Evolutionary conservation across 2,888 invertebrate species (phyloP).

Genomic region (Dryococelus australis): DNA sequence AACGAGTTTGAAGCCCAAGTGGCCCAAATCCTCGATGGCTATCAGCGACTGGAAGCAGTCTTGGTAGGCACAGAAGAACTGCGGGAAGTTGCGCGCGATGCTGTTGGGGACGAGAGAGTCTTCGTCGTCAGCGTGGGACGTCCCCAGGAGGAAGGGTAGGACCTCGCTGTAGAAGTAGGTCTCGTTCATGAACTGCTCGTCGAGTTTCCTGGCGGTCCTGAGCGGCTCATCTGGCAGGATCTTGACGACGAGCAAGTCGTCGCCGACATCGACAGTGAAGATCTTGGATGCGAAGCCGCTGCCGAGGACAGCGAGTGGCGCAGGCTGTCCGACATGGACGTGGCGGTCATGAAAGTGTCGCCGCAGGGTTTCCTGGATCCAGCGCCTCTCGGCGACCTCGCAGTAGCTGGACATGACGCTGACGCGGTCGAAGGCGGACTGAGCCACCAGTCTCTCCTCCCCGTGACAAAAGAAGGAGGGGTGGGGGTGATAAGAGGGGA

Average conservation of each 20-base stretch:
- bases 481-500: too few relatives aligned
- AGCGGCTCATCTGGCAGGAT: neutral
- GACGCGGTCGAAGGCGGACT: too few relatives aligned
- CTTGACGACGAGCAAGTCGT: neutral
- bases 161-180: neutral
- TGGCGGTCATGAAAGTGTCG: neutral
- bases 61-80: neutral
- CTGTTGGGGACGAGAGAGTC: neutral
- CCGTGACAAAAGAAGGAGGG: too few relatives aligned
- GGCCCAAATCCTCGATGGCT: neutral
- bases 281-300: neutral
- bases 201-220: neutral
- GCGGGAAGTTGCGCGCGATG: neutral
- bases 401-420: neutral
- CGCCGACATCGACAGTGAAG: neutral
- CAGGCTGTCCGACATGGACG: neutral
- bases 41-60: neutral
- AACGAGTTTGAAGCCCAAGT: neutral
- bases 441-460: too few relatives aligned
- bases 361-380: neutral
- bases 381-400: neutral
- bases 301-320: neutral
- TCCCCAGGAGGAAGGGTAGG: neutral
- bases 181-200: neutral
- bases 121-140: neutral